Base-by-base conservation (phyloP, 2,888 invertebrate genomes). In the Macroteleia sp. region DNA sequence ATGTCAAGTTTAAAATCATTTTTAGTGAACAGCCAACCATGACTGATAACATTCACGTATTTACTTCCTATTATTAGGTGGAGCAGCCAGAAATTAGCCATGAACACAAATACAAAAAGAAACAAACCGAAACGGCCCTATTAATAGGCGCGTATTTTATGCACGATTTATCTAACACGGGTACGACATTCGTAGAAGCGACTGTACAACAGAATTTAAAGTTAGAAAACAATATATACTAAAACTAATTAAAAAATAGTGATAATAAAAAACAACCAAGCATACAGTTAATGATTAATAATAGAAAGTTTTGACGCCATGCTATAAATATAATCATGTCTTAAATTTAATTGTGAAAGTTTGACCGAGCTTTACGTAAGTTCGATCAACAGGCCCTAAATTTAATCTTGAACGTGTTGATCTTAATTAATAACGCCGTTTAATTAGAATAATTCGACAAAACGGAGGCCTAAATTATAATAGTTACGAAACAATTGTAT, bases 41-140 rank as follows among this genome's bases (percentile, higher is more conserved):
- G 50, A 75, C 75, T 75, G 75, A 75, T 75, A 75, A 67, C 69
- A 69, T 69, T 69, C 69, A 75, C 41, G 25, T 34, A 75, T 16
- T 32, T 28, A 32, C 61, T 56, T 46, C 67, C 75, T 69, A 75
- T 75, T 56, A 75, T 74, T 78, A 73, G 73, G 73, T 59, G 69
- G 57, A 74, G 66, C 25, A 19, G 64, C 12, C 66, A 61, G 74
- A 74, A 74, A 74, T 59, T 61, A 44, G 50, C 54, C 54, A 39
- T 61, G 59, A 66, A 66, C 66, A 61, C 22, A 74, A 66, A 61
- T 25, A 44, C 59, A 67, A 67, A 66, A 67, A 42, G 42, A 54
- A 5, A 30, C 8, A 39, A 41, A 6, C 17, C 34, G 25, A 34
- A 56, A 9, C 28, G 50, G 22, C 25, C 56, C 77, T 71, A 71